These are phyloP conservation scores for Octodonta nipae DNA, from an alignment of 2,888 invertebrate species.

Conservation along the genomic window DNA sequence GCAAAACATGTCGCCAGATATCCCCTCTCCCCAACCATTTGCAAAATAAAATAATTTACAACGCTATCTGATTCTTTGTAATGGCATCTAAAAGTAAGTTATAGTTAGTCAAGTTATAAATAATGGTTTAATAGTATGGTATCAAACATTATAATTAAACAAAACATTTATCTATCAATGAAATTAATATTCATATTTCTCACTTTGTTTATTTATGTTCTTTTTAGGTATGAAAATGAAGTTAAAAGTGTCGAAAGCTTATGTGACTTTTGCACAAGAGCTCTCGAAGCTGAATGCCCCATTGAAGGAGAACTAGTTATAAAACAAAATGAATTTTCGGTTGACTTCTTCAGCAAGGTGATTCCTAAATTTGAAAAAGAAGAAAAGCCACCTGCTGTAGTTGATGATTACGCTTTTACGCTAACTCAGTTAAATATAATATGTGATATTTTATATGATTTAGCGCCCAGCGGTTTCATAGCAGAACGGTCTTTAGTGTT, in stretches of 20 bases:
- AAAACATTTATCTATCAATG: too few relatives aligned
- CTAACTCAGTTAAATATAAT: conserved; percentile 25
- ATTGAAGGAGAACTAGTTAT: conserved; percentile 36
- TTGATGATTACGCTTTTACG: conserved; percentile 20
- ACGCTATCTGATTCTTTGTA: too few relatives aligned
- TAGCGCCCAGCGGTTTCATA: conserved; percentile 34
- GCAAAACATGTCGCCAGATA: too few relatives aligned
- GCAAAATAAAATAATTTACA: too few relatives aligned
- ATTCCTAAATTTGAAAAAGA: conserved; percentile 14
- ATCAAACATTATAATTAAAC: too few relatives aligned
- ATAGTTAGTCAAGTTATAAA: too few relatives aligned
- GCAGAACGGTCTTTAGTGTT: conserved; percentile 31
- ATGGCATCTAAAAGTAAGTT: too few relatives aligned
- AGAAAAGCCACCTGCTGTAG: not conserved
- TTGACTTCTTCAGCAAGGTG: conserved; percentile 28
- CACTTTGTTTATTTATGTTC: too few relatives aligned
- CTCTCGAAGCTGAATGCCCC: conserved; percentile 34
- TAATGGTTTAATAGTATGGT: too few relatives aligned
- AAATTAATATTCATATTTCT: too few relatives aligned
- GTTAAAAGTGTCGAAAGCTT: conserved; percentile 31
- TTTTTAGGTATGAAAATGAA: conserved; percentile 35
- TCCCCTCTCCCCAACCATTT: too few relatives aligned
- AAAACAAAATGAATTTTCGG: conserved; percentile 31
- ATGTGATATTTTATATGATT: conserved; percentile 26
- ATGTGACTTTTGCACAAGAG: conserved; percentile 21